phyloP scores from a whole-genome alignment of 1,140 invertebrate species.

The Drosophila repletoides region DNA sequence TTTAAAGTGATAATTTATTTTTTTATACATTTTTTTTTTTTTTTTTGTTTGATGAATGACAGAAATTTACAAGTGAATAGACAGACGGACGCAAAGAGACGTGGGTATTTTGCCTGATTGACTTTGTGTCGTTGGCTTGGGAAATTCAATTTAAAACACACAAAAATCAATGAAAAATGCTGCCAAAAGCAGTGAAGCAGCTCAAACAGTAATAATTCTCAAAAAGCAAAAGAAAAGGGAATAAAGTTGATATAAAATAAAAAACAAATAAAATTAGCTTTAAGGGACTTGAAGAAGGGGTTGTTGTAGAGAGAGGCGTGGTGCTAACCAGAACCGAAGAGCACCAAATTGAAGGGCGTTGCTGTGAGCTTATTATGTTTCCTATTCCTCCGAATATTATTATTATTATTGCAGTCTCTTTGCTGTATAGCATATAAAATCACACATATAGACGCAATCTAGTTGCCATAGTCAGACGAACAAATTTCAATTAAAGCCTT shows the following conservation, averaged over 20 bases:
- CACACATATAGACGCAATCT: conserved; percentile 49
- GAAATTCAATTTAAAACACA: conserved; percentile 63
- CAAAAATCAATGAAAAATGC: conserved; percentile 33
- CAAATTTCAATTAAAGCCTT: too few species aligned
- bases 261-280: conserved; percentile 73
- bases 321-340: conserved; percentile 26
- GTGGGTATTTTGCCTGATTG: conserved; percentile 44
- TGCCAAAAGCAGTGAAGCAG: conserved; percentile 21
- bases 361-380: conserved; percentile 66
- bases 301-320: background rate
- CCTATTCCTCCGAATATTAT: conserved; percentile 53
- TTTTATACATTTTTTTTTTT: too few species aligned
- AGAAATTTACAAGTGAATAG: conserved; percentile 43
- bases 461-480: conserved; percentile 60
- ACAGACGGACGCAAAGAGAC: background rate
- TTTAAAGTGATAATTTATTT: too few species aligned
- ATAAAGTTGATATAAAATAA: conserved; percentile 49
- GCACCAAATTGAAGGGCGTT: conserved; percentile 72
- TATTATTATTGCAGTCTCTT: conserved; percentile 26
- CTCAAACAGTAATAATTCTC: too few species aligned
- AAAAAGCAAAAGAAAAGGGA: conserved; percentile 5
- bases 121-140: conserved; percentile 49
- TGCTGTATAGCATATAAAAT: background rate
- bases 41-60: conserved; percentile 20
- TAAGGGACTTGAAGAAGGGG: background rate